phyloP scores from a whole-genome alignment of 2,888 invertebrate genomes.

The Metopia argyrocephala region DNA sequence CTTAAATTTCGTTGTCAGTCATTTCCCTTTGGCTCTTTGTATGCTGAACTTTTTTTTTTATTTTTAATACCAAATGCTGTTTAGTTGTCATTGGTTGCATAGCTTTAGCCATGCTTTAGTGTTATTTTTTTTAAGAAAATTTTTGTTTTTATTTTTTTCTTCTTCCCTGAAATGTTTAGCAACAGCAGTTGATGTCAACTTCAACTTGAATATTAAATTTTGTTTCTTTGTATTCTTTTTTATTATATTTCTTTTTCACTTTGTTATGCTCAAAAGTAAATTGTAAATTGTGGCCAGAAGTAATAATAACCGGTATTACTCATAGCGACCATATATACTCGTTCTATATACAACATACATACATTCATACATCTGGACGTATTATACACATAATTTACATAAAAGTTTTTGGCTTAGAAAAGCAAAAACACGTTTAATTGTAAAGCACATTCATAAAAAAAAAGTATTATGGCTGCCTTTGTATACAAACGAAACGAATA shows the following conservation, averaged over 20 bases:
- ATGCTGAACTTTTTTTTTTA: neutral
- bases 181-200: neutral
- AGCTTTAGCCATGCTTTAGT: neutral
- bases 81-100: neutral
- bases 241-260: neutral
- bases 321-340: neutral
- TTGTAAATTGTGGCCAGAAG: neutral
- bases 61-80: neutral
- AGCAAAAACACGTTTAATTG: too few species aligned
- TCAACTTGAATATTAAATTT: neutral
- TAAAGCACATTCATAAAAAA: neutral
- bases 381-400: too few species aligned
- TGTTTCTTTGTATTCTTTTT: neutral
- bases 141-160: too few species aligned
- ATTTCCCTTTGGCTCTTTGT: neutral
- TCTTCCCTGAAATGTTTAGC: neutral
- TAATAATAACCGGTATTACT: neutral
- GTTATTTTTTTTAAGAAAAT: neutral
- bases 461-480: neutral
- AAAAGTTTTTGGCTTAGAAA: neutral
- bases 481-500: too few species aligned
- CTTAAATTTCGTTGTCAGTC: neutral
- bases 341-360: neutral
- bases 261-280: neutral
- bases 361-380: too few species aligned